A percentile compares a stretch with the other conserved stretches of the same genome.
These are phyloP conservation scores for Griposia aprilina DNA, from an alignment of 2,888 invertebrate species.

Conservation along the genomic window DNA sequence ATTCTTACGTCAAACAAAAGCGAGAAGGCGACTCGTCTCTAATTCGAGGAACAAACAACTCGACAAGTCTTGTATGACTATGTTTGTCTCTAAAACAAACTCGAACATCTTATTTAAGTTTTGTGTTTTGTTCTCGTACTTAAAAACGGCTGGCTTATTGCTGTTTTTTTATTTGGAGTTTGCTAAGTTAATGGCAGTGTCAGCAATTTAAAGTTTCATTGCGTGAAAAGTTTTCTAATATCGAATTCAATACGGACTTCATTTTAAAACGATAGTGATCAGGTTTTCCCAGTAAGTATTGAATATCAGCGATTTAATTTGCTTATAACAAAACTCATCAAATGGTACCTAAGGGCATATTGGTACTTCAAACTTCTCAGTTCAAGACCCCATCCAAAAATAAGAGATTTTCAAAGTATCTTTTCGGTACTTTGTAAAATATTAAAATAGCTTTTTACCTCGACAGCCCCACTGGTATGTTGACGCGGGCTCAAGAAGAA, in stretches of 20 bases:
- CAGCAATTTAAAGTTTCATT: slow-evolving; percentile 13
- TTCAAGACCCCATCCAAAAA: background rate
- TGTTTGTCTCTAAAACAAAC: slow-evolving; percentile 77
- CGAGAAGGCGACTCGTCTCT: slow-evolving; percentile 75
- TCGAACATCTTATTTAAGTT: slow-evolving; percentile 86
- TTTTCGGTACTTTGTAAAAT: background rate
- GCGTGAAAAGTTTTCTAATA: slow-evolving; percentile 1
- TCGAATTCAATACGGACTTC: background rate
- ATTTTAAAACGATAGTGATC: background rate
- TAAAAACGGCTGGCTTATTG: slow-evolving; percentile 30
- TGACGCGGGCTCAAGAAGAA: slow-evolving; percentile 99
- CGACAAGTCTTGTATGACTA: slow-evolving; percentile 44
- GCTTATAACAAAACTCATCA: background rate
- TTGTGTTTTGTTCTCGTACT: slow-evolving; percentile 70
- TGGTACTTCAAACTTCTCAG: background rate
- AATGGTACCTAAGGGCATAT: background rate
- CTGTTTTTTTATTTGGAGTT: slow-evolving; percentile 46
- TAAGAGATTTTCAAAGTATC: background rate
- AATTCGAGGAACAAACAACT: slow-evolving; percentile 79
- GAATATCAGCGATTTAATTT: background rate
- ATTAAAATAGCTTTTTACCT: slow-evolving; percentile 89
- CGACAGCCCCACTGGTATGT: slow-evolving; percentile 96
- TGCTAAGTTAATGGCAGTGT: slow-evolving; percentile 14
- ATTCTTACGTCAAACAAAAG: slow-evolving; percentile 82
- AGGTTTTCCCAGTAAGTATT: background rate